phyloP scores from a whole-genome alignment of 53 echinoderm and acorn worm species.

The Arbacia lixula region DNA sequence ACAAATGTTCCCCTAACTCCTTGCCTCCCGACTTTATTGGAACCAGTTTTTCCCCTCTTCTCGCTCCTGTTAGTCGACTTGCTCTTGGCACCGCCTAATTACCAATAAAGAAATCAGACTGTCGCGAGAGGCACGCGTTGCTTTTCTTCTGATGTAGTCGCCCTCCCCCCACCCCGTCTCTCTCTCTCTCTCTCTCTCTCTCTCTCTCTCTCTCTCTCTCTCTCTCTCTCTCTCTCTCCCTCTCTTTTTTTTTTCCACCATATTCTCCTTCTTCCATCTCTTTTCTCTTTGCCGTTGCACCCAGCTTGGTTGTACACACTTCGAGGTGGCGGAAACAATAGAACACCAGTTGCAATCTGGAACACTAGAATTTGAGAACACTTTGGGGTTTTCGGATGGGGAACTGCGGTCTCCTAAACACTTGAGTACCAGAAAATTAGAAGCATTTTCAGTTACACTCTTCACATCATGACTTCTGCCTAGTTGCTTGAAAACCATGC shows the following conservation, averaged over 20 bases:
- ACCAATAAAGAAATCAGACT: conserved; percentile 25
- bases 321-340: conserved; percentile 39
- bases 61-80: not conserved
- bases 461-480: conserved; percentile 32
- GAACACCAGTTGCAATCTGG: conserved; percentile 60
- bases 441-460: conserved; percentile 7
- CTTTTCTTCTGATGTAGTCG: not conserved
- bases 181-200: too few relatives aligned
- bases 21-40: conserved; percentile 38
- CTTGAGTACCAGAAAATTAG: conserved; percentile 54
- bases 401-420: conserved; percentile 44
- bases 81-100: conserved; percentile 34
- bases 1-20: conserved; percentile 22
- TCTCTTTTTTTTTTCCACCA: too few relatives aligned
- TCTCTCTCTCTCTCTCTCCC: too few relatives aligned
- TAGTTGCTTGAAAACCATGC: conserved; percentile 8
- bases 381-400: conserved; percentile 38
- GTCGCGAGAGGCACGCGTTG: conserved; percentile 36
- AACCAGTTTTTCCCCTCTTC: conserved; percentile 2
- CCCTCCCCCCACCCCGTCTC: too few relatives aligned
- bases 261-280: conserved; percentile 27
- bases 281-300: not conserved
- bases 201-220: too few relatives aligned
- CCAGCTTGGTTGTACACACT: conserved; percentile 39
- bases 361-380: conserved; percentile 45